phyloP scores from a whole-genome alignment of 2,888 invertebrate genomes.

The Deladenus siricidicola region DNA sequence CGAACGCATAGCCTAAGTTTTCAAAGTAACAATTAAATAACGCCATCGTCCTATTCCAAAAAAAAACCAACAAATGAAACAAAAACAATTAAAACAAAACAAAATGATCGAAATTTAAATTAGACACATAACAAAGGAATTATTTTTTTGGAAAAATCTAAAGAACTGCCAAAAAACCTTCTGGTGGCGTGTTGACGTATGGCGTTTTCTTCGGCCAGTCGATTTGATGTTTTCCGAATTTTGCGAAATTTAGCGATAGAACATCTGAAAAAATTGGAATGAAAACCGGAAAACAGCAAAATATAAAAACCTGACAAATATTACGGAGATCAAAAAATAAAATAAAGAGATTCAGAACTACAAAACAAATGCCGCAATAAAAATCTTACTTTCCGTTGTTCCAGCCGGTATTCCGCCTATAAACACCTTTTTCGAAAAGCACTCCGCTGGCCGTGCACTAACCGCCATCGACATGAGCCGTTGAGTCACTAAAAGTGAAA shows the following conservation, averaged over 20 bases:
- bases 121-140: not conserved
- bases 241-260: slow-evolving; percentile 10
- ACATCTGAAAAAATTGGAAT: slow-evolving; percentile 10
- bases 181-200: slow-evolving; percentile 9
- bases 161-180: slow-evolving; percentile 6
- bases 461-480: not conserved
- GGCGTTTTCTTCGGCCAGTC: slow-evolving; percentile 23
- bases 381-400: slow-evolving; percentile 9
- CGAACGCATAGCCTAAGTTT: slow-evolving; percentile 19
- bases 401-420: slow-evolving; percentile 15
- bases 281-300: not conserved
- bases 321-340: not conserved
- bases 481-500: not conserved
- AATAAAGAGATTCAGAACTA: not conserved
- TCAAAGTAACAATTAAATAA: not conserved
- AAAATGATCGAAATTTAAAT: no score
- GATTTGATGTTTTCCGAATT: slow-evolving; percentile 14
- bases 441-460: not conserved
- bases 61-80: no score
- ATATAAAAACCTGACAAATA: not conserved
- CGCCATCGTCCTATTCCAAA: no score
- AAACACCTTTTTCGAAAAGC: slow-evolving; percentile 17
- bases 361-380: not conserved
- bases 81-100: not conserved
- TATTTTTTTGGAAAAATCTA: not conserved